Conservation (phyloP, 2,888 invertebrate genomes). For the Acanthococcus lagerstroemiae region DNA sequence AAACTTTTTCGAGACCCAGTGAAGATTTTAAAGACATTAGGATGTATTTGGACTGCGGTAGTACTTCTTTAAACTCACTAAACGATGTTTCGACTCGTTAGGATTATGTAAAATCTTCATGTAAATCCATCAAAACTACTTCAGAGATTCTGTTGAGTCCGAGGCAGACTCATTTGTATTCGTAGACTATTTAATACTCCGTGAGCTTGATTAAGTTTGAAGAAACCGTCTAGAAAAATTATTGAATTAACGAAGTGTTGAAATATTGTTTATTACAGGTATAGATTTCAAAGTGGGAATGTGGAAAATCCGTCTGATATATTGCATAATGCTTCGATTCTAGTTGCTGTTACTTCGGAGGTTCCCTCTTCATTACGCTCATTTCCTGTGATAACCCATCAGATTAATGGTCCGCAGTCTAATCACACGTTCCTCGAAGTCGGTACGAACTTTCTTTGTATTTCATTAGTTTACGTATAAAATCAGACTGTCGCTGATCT, state of each 20-base stretch:
- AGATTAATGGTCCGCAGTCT: background rate
- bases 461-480: background rate
- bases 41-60: too few relatives aligned
- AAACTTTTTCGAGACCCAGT: too few relatives aligned
- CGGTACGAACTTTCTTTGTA: background rate
- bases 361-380: slow-evolving; percentile 48
- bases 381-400: slow-evolving; percentile 52
- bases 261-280: too few relatives aligned
- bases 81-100: too few relatives aligned
- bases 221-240: too few relatives aligned
- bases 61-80: too few relatives aligned
- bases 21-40: too few relatives aligned
- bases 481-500: background rate
- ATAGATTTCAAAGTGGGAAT: slow-evolving; percentile 77
- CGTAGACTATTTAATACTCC: too few relatives aligned
- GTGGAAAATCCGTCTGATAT: slow-evolving; percentile 79
- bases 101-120: too few relatives aligned
- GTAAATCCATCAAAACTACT: too few relatives aligned
- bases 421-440: background rate
- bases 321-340: slow-evolving; percentile 76
- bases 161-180: slow-evolving; percentile 31
- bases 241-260: too few relatives aligned
- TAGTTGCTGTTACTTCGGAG: slow-evolving; percentile 46
- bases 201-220: too few relatives aligned
- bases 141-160: slow-evolving; percentile 35